Evolutionary conservation across 2,113 vertebrate genomes (phyloP), one percentile per base, ranked within the genome.

Genomic region (Galemys pyrenaicus): DNA sequence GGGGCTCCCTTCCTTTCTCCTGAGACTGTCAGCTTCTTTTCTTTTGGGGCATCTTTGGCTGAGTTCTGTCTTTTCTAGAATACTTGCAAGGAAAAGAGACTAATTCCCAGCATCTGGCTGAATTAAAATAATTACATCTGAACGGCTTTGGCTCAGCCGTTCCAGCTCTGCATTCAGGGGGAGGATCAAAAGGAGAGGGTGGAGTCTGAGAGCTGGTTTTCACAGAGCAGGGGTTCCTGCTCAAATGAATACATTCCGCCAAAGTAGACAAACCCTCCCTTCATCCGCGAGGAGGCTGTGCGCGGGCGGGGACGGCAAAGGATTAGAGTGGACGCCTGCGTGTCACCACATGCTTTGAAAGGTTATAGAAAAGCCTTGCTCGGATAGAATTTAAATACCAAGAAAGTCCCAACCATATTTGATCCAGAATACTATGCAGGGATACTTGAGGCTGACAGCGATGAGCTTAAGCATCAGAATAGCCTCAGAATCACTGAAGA

Each of bases 91-190:
- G 93, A 89, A 95, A 94, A 95, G 93, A 94, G 80, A 89, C 94
- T 94, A 95, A 96, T 95, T 93, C 94, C 80, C 87, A 91, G 96
- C 96, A 97, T 96, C 97, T 97, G 95, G 96, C 83, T 97, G 96
- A 96, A 97, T 95, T 96, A 95, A 97, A 97, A 91, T 96, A 96
- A 97, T 97, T 97, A 95, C 71, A 77, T 96, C 75, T 58, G 89
- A 94, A 54, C 30, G 2, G 92, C 86, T 94, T 67, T 26, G 70
- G 90, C 70, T 73, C 54, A 70, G 87, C 35, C 75, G 7, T 68
- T n/a, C 39, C 46, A 58, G 94, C 90, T 85, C 32, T 0, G 67
- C 80, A 74, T 93, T 92, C 94, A 32, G 91, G 56, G 87, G 95
- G 96, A 84, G 91, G 92, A 96, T 96, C 95, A 96, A 91, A 97